These are phyloP conservation scores for Deroptyus accipitrinus DNA, from an alignment of 2,113 vertebrate genomes.

Conservation along the genomic window DNA sequence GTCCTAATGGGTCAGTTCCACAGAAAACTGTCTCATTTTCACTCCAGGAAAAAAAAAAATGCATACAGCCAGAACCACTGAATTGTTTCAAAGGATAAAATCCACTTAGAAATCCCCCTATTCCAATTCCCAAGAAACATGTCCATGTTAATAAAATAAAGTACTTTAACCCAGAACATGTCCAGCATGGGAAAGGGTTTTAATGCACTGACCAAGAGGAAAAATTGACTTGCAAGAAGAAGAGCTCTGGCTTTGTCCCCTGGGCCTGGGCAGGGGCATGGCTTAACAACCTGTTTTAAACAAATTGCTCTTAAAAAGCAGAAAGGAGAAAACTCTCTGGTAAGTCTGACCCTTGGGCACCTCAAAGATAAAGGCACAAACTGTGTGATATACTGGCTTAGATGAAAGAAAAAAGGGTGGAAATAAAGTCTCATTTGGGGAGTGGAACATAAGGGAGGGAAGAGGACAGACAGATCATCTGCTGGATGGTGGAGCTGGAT, in stretches of 20 bases:
- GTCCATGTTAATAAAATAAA: neutral
- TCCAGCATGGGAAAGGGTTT: neutral
- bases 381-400: neutral
- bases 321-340: neutral
- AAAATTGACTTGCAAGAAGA: constrained; percentile 8
- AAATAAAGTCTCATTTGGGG: neutral
- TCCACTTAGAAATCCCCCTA: neutral
- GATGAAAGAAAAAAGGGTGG: neutral
- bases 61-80: neutral
- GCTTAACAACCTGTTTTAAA: constrained; percentile 18
- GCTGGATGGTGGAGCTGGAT: neutral
- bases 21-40: neutral
- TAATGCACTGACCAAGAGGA: neutral
- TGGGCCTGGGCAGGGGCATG: neutral
- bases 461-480: neutral
- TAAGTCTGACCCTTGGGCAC: neutral
- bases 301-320: constrained; percentile 33
- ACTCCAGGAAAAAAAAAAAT: neutral
- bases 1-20: neutral
- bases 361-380: neutral
- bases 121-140: neutral
- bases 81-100: neutral
- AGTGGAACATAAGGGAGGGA: neutral
- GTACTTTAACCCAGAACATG: neutral
- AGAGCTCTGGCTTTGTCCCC: neutral